phyloP scores from a whole-genome alignment of 37 sponge, comb jelly and placozoan species.

The Axinella damicornis region DNA sequence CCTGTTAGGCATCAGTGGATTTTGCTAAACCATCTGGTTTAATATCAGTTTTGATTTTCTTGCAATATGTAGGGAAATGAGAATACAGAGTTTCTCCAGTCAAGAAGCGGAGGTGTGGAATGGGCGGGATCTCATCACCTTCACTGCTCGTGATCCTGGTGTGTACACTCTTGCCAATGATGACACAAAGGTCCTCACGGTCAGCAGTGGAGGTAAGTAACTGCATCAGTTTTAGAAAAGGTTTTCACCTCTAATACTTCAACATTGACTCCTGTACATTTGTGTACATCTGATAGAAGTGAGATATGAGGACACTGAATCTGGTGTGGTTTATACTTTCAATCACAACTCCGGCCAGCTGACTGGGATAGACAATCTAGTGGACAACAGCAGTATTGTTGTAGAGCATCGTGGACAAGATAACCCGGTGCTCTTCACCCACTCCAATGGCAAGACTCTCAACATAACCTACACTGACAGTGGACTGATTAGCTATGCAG shows the following conservation, averaged over 20 bases:
- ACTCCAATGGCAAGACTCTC: conserved; percentile 26
- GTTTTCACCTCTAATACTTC: too few relatives aligned
- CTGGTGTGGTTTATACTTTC: not conserved
- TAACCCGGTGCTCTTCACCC: not conserved
- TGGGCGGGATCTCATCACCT: not conserved
- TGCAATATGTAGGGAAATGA: conserved; percentile 14
- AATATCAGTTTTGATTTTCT: too few relatives aligned
- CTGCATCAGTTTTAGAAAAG: too few relatives aligned
- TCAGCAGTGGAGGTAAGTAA: too few relatives aligned
- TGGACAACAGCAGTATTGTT: too few relatives aligned
- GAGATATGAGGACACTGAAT: not conserved
- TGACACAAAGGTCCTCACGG: too few relatives aligned
- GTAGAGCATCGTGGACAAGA: not conserved
- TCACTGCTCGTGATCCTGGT: not conserved
- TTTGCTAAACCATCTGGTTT: too few relatives aligned
- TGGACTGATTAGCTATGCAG: conserved; percentile 5
- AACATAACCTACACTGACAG: conserved; percentile 10
- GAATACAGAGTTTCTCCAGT: not conserved
- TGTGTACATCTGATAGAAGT: too few relatives aligned
- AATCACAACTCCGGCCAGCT: not conserved
- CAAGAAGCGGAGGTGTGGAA: not conserved
- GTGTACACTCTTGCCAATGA: not conserved
- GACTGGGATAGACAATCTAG: not conserved
- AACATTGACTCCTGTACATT: too few relatives aligned
- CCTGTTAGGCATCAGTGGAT: too few relatives aligned